These are phyloP conservation scores for Mylabris phalerata DNA, from an alignment of 1,140 invertebrate species.

Conservation along the genomic window DNA sequence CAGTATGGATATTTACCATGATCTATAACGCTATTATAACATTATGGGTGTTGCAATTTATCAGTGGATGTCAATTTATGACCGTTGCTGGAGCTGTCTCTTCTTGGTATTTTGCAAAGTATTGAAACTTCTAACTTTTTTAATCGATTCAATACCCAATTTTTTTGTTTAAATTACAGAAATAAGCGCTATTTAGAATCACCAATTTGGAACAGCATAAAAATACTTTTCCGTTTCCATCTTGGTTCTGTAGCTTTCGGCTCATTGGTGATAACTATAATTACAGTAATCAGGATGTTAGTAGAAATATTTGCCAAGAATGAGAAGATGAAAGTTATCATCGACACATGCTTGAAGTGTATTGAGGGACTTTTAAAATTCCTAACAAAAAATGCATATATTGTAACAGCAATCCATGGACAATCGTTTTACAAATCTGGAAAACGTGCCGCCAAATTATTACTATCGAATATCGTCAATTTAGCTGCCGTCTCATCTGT, in stretches of 20 bases:
- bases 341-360: constrained; percentile 43
- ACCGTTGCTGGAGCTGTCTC: constrained; percentile 61
- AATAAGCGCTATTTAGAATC: background rate
- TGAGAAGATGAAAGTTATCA: background rate
- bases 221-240: constrained; percentile 56
- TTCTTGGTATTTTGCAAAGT: constrained; percentile 68
- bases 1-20: constrained; percentile 2
- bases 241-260: constrained; percentile 66
- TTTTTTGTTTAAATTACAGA: background rate
- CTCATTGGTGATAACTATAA: constrained; percentile 42
- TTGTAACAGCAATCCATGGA: constrained; percentile 61
- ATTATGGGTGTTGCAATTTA: constrained; percentile 53
- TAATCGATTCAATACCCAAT: too few relatives aligned
- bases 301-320: constrained; percentile 51
- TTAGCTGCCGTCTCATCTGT: constrained; percentile 1
- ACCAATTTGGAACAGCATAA: constrained; percentile 9
- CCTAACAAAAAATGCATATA: constrained; percentile 66
- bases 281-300: constrained; percentile 46
- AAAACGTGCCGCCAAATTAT: constrained; percentile 1
- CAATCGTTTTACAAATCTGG: constrained; percentile 50
- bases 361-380: constrained; percentile 62
- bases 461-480: background rate
- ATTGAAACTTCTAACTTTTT: constrained; percentile 24
- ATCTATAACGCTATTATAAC: background rate
- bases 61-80: constrained; percentile 64